Conservation (phyloP, 2,888 invertebrate species). For the Ptychoptera contaminata region DNA sequence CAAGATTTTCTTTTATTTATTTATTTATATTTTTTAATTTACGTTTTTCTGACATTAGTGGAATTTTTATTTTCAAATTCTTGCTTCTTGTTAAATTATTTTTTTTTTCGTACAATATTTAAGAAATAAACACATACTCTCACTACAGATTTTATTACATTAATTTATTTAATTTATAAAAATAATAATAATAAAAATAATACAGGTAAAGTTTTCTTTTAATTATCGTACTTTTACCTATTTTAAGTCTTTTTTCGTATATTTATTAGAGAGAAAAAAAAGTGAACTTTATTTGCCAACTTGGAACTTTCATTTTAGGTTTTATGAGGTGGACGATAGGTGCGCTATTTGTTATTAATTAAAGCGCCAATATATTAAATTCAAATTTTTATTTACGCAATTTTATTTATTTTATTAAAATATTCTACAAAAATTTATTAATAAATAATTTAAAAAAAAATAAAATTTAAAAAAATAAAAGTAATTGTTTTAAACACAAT, state of each 20-base stretch:
- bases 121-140: background rate
- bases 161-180: no score
- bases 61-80: slow-evolving; percentile 1
- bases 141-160: background rate
- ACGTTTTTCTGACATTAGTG: slow-evolving; percentile 2
- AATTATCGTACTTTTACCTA: background rate
- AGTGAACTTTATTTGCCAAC: slow-evolving; percentile 12
- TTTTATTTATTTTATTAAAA: no score
- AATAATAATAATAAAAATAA: background rate
- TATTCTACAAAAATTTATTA: no score
- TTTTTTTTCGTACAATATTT: background rate
- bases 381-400: no score
- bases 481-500: no score
- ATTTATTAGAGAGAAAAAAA: no score
- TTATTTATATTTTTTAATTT: background rate
- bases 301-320: slow-evolving; percentile 15
- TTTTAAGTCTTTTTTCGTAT: background rate
- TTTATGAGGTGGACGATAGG: background rate
- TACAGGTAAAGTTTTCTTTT: background rate
- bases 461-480: no score
- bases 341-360: background rate
- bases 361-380: no score
- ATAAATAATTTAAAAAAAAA: no score
- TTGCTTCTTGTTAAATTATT: slow-evolving; percentile 1
- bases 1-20: background rate